Evolutionary conservation across 2,113 vertebrate genomes (phyloP).

Genomic region (Hystrix brachyura): DNA sequence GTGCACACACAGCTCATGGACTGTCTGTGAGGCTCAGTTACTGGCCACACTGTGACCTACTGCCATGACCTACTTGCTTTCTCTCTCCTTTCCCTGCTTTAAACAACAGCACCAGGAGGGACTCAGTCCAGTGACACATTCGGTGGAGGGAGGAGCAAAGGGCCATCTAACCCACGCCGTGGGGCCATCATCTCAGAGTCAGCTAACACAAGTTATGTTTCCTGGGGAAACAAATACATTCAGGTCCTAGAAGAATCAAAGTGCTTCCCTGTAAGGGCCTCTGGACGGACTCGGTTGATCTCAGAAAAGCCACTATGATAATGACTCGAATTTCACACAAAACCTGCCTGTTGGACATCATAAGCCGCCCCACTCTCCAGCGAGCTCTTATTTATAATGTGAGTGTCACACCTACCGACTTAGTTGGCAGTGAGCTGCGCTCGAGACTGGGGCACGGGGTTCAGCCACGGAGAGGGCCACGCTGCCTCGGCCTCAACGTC

Average conservation of each 20-base stretch:
- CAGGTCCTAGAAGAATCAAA: background rate
- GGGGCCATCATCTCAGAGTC: background rate
- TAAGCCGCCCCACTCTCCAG: background rate
- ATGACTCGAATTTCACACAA: background rate
- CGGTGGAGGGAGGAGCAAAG: background rate
- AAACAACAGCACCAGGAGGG: background rate
- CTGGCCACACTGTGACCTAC: background rate
- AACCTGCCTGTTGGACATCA: background rate
- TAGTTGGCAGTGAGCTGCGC: background rate
- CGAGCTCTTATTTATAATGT: background rate
- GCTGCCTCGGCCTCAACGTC: background rate
- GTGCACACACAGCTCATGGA: background rate
- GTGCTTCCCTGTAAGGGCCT: background rate
- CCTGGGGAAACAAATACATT: background rate
- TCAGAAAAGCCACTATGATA: slow-evolving; percentile 1
- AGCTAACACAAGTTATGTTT: background rate
- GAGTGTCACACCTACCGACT: background rate
- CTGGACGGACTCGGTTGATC: background rate
- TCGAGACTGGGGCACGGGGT: background rate
- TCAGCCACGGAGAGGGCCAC: background rate
- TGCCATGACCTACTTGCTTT: background rate
- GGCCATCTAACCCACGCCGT: accelerated
- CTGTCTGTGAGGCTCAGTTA: background rate
- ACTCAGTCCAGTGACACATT: background rate
- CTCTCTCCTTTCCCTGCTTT: background rate